Evolutionary conservation across 1,140 invertebrate species (phyloP).

Genomic region (Eriosoma lanigerum): DNA sequence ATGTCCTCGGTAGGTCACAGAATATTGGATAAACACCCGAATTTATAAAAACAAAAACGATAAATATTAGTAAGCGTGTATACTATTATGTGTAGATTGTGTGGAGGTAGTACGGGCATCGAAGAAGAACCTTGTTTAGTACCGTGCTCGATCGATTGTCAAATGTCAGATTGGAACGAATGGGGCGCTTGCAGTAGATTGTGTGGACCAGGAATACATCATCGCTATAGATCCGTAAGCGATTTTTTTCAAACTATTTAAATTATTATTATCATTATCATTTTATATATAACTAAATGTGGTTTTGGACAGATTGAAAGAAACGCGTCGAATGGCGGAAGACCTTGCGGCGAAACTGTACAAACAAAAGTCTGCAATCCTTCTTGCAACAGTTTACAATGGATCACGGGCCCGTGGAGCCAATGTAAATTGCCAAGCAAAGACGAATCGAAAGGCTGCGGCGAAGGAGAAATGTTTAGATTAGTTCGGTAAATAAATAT

Average conservation of each 20-base stretch:
- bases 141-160: slow-evolving; percentile 67
- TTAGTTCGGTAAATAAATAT: slow-evolving; percentile 58
- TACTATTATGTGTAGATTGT: slow-evolving; percentile 54
- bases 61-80: not conserved
- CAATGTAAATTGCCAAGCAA: slow-evolving; percentile 62
- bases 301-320: slow-evolving; percentile 39
- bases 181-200: slow-evolving; percentile 63
- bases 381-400: slow-evolving; percentile 59
- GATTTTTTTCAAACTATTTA: slow-evolving; percentile 2
- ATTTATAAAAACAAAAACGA: not conserved
- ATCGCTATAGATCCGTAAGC: slow-evolving; percentile 56
- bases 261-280: not conserved
- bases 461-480: slow-evolving; percentile 59
- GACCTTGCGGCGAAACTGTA: slow-evolving; percentile 58
- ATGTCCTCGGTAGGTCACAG: too few relatives aligned
- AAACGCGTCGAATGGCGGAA: slow-evolving; percentile 57
- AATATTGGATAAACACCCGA: too few relatives aligned
- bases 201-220: slow-evolving; percentile 61
- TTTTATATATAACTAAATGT: not conserved
- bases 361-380: slow-evolving; percentile 60
- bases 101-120: slow-evolving; percentile 58
- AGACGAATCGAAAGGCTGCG: slow-evolving; percentile 59
- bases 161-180: slow-evolving; percentile 65
- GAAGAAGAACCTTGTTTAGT: slow-evolving; percentile 65
- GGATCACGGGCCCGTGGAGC: slow-evolving; percentile 60